A percentile compares a stretch with the other conserved stretches of the same genome.
These are phyloP conservation scores for Aplocera efformata DNA, from an alignment of 2,888 invertebrate genomes.

Conservation along the genomic window DNA sequence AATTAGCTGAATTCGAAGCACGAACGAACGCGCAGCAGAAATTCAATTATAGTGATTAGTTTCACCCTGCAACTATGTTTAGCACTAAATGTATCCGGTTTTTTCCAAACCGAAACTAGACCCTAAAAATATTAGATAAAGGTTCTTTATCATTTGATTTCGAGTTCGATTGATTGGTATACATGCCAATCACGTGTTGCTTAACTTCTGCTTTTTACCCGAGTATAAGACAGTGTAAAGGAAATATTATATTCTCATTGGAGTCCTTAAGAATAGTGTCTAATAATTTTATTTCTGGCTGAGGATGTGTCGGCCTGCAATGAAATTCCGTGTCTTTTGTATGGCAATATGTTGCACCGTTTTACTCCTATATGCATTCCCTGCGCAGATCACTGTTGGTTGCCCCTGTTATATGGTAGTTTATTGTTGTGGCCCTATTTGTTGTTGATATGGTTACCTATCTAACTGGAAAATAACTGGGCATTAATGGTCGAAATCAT, in stretches of 20 bases:
- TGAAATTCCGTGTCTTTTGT: no score
- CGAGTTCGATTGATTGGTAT: constrained; percentile 23
- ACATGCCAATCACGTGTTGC: constrained; percentile 53
- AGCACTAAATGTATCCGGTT: constrained; percentile 47
- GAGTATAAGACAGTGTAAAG: constrained; percentile 42
- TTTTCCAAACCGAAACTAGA: constrained; percentile 30
- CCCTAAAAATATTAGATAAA: constrained; percentile 31
- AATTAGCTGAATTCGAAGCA: constrained; percentile 67
- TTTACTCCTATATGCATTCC: no score
- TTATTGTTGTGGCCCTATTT: no score
- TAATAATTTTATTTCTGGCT: no score
- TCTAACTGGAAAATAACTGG: no score
- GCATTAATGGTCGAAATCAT: no score
- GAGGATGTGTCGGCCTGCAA: no score
- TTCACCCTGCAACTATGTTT: constrained; percentile 60
- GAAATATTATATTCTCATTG: constrained; percentile 37
- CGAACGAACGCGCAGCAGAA: constrained; percentile 59
- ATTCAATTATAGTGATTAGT: constrained; percentile 73
- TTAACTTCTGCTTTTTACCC: constrained; percentile 43
- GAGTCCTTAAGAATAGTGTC: constrained; percentile 12
- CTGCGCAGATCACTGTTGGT: no score
- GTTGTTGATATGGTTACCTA: no score
- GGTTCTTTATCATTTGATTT: constrained; percentile 8
- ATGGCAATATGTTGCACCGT: no score
- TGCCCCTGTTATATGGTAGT: no score